A percentile compares a stretch with the other conserved stretches of the same genome.
Evolutionary conservation across 2,797 vertebrate genomes (phyloP).

Genomic region (Hypotaenidia philippensis): DNA sequence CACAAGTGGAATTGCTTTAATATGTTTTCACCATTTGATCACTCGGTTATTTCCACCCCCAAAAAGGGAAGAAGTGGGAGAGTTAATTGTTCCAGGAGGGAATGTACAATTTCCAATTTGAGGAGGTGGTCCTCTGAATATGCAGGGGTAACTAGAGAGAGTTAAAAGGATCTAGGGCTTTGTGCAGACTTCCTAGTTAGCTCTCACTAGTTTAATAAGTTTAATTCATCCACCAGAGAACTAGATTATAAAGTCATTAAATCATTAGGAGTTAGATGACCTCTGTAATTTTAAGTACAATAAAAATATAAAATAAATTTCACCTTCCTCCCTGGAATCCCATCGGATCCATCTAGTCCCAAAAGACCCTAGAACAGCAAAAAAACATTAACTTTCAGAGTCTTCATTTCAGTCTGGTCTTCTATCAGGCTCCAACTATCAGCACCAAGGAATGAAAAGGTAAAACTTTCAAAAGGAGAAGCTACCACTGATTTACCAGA

Average conservation of each 20-base stretch:
- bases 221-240: neutral
- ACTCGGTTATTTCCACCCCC: neutral
- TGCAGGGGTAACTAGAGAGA: neutral
- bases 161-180: neutral
- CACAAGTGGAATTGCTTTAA: neutral
- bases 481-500: neutral
- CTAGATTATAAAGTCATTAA: neutral
- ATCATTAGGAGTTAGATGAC: neutral
- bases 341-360: conserved; percentile 86
- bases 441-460: neutral
- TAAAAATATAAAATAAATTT: neutral
- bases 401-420: neutral
- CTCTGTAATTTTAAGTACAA: neutral
- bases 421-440: neutral
- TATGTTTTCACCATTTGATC: neutral
- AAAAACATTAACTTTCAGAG: neutral
- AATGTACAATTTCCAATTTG: neutral
- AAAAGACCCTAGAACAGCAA: conserved; percentile 83
- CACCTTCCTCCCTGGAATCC: conserved; percentile 83
- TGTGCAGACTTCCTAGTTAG: neutral
- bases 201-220: neutral
- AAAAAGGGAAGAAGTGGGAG: neutral
- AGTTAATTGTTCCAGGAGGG: neutral
- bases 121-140: neutral
- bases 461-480: neutral